Evolutionary conservation across 2,113 vertebrate species (phyloP).

Genomic region (zebrafish (Danio rerio)): GRCz12tu NC_133184.1:45189001-45189500

Average conservation of each 20-base stretch:
- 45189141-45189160: neutral
- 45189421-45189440: conserved; percentile 25
- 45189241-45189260: conserved; percentile 41
- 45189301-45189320: neutral
- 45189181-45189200: neutral
- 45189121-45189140: conserved; percentile 29
- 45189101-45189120: conserved; percentile 51
- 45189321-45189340: conserved; percentile 13
- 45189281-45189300: conserved; percentile 10
- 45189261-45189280: conserved; percentile 44
- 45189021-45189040: conserved; percentile 15
- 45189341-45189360: neutral
- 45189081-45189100: conserved; percentile 38
- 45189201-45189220: neutral
- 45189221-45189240: conserved; percentile 27
- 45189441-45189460: neutral
- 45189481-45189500: conserved; percentile 14
- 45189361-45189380: neutral
- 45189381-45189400: conserved; percentile 7
- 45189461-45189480: conserved; percentile 29
- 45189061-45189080: conserved; percentile 25
- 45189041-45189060: neutral
- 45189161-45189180: neutral
- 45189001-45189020: conserved; percentile 31
- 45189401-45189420: conserved; percentile 24